These are phyloP conservation scores for Bradypus variegatus DNA, from an alignment of 2,797 vertebrate species.

Conservation along the genomic window DNA sequence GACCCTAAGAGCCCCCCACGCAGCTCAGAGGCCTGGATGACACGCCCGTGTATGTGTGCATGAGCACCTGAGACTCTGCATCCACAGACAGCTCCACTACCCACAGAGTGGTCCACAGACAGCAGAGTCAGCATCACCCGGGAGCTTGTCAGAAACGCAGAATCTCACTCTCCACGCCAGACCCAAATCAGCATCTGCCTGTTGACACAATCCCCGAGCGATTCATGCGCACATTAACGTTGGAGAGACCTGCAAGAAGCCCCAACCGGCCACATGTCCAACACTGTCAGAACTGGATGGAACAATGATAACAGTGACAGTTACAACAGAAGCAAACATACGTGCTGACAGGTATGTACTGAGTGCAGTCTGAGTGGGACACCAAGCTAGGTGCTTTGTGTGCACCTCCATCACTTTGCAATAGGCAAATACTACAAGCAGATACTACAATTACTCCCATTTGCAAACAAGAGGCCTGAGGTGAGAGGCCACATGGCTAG, in stretches of 20 bases:
- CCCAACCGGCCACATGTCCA: background rate
- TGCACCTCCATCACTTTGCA: background rate
- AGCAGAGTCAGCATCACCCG: rapidly evolving
- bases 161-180: background rate
- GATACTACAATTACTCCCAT: background rate
- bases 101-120: background rate
- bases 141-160: background rate
- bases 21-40: background rate
- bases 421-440: rapidly evolving
- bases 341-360: too few species aligned
- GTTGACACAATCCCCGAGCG: background rate
- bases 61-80: rapidly evolving
- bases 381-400: rapidly evolving
- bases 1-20: background rate
- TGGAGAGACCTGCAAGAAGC: background rate
- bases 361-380: background rate
- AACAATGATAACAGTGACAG: background rate
- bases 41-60: background rate
- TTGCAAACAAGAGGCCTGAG: background rate
- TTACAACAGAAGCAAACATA: background rate
- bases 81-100: background rate
- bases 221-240: background rate
- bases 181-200: background rate
- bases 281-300: background rate
- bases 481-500: too few species aligned